Base-by-base conservation (phyloP, 2,113 vertebrate genomes). In the Kryptolebias marmoratus region DNA sequence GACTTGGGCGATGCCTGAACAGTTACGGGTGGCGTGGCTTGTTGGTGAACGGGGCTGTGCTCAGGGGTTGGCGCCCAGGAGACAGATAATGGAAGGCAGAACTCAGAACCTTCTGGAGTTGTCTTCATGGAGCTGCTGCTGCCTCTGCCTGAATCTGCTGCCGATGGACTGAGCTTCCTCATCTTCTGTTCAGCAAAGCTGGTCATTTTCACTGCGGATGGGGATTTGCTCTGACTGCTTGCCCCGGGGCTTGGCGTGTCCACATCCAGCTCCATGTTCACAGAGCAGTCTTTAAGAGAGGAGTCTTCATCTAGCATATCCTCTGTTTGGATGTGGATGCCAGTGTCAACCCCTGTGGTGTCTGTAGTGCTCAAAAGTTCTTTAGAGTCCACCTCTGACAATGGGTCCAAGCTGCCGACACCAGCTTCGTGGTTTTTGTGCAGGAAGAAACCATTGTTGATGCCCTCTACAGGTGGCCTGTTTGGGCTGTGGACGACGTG, bases 161-260 rank as follows among this genome's bases (percentile, higher is more conserved):
- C 93, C 18, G 97, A 94, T 0, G 96, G 93, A 87, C 94, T 95
- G 44, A 95, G 45, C 73, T 99, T 98, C 79, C 80, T 93, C 72
- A 97, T 93, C 64, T 99, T 99, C 89, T 98, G 97, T 65, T 99
- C 98, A 0, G 97, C 97, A 91, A 99, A 99, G 87, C 96, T 97
- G 64, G 97, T 99, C 96, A 99, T 95, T 85, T 95, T 97, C 49
- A 96, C 83, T 1, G 94, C 96, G 27, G 94, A 94, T 14, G 96
- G 97, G 14, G 96, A 98, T 88, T 92, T 97, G 69, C 94, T 93
- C 66, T 94, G 95, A 74, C 92, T 95, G 77, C 96, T 97, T 2
- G 94, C 93, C 72, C 96, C 96, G 28, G 97, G 96, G 77, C 96
- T 98, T 57, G 70, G 96, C 87, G 81, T 94, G 93, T 99, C 98